Evolutionary conservation across 2,113 vertebrate genomes (phyloP).

Genomic region (Rhinoderma darwinii): DNA sequence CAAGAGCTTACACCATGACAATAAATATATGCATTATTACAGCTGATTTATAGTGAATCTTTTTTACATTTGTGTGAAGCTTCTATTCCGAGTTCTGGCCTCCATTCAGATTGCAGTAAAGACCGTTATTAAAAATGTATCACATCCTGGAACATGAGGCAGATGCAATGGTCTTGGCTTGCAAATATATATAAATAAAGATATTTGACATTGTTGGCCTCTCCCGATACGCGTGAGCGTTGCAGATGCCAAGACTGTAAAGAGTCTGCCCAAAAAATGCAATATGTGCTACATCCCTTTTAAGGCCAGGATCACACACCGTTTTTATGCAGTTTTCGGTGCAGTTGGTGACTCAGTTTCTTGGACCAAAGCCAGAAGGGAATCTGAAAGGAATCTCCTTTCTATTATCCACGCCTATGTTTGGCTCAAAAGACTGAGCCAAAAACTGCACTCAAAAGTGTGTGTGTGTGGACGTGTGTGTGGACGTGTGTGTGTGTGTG

Average conservation of each 20-base stretch:
- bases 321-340: too few species aligned
- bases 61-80: not conserved
- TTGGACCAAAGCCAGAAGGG: too few species aligned
- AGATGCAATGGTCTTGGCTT: not conserved
- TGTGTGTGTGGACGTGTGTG: too few species aligned
- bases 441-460: too few species aligned
- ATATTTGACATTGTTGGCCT: slow-evolving; percentile 17
- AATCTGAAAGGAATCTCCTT: too few species aligned
- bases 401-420: too few species aligned
- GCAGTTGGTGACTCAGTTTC: too few species aligned
- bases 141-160: slow-evolving; percentile 22
- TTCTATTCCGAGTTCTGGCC: not conserved
- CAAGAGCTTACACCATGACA: not conserved
- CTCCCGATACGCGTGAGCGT: not conserved
- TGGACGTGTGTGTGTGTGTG: too few species aligned
- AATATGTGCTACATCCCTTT: not conserved
- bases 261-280: not conserved
- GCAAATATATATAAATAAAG: not conserved
- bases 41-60: not conserved
- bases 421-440: too few species aligned
- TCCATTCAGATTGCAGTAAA: not conserved
- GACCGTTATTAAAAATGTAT: slow-evolving; percentile 15
- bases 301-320: too few species aligned
- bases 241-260: not conserved
- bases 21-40: too few species aligned